phyloP scores from a whole-genome alignment of 2,113 vertebrate species.

The Picathartes gymnocephalus region DNA sequence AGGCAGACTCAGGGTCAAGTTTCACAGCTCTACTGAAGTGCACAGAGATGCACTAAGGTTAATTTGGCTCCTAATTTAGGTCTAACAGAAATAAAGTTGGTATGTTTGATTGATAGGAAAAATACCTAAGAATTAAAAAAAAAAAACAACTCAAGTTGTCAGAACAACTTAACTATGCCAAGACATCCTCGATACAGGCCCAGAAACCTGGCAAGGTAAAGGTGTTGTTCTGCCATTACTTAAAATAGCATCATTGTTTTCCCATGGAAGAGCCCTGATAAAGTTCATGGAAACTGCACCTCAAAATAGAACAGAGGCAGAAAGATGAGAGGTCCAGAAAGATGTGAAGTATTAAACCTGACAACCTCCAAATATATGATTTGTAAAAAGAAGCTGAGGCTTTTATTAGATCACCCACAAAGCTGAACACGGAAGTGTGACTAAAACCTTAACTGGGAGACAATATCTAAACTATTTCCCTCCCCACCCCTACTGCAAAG shows the following conservation, averaged over 20 bases:
- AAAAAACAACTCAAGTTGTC: neutral
- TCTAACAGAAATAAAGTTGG: neutral
- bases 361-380: neutral
- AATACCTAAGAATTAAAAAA: neutral
- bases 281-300: neutral
- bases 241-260: conserved; percentile 3
- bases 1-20: neutral
- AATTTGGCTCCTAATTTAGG: neutral
- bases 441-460: neutral
- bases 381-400: neutral
- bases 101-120: neutral
- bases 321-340: neutral
- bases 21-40: neutral
- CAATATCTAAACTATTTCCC: neutral
- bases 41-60: neutral
- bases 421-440: neutral
- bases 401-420: neutral
- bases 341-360: neutral
- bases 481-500: neutral
- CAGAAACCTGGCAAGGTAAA: neutral
- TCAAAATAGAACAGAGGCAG: neutral
- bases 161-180: neutral
- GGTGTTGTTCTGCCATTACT: neutral
- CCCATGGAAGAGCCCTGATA: neutral
- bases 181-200: neutral